These are phyloP conservation scores for Rhyzopertha dominica DNA, from an alignment of 1,140 invertebrate genomes.

Conservation along the genomic window DNA sequence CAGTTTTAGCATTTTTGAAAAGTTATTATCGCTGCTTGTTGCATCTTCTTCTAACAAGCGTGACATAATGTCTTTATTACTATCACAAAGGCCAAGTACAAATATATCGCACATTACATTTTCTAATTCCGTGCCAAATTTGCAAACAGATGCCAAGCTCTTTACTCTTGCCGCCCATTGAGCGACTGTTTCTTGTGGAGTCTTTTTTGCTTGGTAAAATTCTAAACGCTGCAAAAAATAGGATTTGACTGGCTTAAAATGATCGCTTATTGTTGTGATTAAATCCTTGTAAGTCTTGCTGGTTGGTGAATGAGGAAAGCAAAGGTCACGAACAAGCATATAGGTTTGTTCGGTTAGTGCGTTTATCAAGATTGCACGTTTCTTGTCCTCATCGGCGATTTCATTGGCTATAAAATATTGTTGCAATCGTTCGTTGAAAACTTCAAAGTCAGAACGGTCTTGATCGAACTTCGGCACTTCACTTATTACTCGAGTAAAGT, in stretches of 20 bases:
- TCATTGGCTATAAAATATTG: no score
- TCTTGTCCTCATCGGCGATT: no score
- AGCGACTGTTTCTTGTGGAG: background rate
- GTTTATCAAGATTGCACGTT: background rate
- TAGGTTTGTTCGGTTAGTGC: background rate
- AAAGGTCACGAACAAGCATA: background rate
- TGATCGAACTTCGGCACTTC: no score
- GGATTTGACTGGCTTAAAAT: slow-evolving; percentile 1
- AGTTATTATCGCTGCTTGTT: no score
- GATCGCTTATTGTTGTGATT: background rate
- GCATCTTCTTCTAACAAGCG: no score
- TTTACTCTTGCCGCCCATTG: slow-evolving; percentile 2
- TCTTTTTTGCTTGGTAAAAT: slow-evolving; percentile 1
- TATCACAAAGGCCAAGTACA: no score
- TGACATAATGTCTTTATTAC: no score
- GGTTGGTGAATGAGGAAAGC: background rate
- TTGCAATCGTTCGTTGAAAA: no score
- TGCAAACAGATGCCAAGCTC: background rate
- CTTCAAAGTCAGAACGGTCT: no score
- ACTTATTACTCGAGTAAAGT: no score
- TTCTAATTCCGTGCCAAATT: background rate
- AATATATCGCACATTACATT: no score
- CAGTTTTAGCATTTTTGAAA: no score
- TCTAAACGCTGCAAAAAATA: slow-evolving; percentile 2
- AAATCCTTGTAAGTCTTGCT: background rate